Evolutionary conservation across 2,113 vertebrate genomes (phyloP).

Genomic region (Python bivittatus): DNA sequence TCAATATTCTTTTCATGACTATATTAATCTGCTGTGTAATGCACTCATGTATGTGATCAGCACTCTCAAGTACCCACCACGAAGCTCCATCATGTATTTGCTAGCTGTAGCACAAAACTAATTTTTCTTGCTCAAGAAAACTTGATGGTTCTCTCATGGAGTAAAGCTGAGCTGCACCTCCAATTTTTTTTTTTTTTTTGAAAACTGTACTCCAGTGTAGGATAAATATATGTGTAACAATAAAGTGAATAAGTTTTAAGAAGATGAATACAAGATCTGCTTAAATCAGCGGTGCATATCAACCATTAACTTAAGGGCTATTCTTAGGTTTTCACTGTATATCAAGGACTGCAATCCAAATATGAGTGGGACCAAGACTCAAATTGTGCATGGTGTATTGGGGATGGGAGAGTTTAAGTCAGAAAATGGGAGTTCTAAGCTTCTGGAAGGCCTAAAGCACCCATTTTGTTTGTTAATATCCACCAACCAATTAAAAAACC

Average conservation of each 20-base stretch:
- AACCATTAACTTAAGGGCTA: background rate
- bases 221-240: background rate
- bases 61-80: background rate
- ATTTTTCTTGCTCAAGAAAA: background rate
- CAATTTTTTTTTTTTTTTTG: background rate
- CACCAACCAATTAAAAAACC: background rate
- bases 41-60: background rate
- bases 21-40: background rate
- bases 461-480: background rate
- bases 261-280: background rate
- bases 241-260: background rate
- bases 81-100: background rate
- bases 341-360: background rate
- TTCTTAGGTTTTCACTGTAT: background rate
- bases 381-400: background rate
- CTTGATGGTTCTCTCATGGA: background rate
- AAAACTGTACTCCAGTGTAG: background rate
- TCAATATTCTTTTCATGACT: background rate
- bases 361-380: background rate
- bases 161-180: background rate
- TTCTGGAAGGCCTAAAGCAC: background rate
- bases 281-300: background rate
- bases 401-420: background rate
- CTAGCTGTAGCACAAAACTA: background rate
- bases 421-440: background rate